phyloP scores from a whole-genome alignment of 2,113 vertebrate genomes.

The Enhydra lutris region DNA sequence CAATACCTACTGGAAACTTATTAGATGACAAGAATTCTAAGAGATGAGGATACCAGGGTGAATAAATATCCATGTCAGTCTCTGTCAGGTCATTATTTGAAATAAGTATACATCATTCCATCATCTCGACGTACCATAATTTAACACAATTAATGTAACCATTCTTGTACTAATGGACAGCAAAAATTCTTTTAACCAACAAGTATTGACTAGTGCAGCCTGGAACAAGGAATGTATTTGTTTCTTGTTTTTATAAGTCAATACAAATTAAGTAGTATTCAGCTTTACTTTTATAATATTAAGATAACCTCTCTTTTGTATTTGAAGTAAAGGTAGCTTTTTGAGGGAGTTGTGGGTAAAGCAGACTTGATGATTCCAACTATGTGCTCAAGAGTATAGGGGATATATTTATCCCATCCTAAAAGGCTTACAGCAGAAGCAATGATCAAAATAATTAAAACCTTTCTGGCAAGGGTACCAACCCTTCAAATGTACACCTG shows the following conservation, averaged over 20 bases:
- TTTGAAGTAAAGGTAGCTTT: background rate
- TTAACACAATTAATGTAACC: slow-evolving; percentile 7
- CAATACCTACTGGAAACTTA: slow-evolving; percentile 3
- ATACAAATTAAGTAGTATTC: background rate
- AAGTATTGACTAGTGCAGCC: background rate
- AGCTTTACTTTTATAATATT: background rate
- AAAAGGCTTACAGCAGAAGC: background rate
- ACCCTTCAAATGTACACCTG: background rate
- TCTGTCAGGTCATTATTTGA: slow-evolving; percentile 19
- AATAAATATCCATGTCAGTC: background rate
- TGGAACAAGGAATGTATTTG: background rate
- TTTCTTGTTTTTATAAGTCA: slow-evolving; percentile 12
- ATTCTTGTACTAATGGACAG: background rate
- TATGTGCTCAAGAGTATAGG: background rate
- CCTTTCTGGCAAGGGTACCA: background rate
- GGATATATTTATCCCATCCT: background rate
- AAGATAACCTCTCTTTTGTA: background rate
- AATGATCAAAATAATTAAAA: slow-evolving; percentile 46
- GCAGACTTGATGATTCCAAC: background rate
- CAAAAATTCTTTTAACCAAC: background rate
- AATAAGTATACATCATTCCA: slow-evolving; percentile 6
- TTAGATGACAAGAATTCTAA: slow-evolving; percentile 8
- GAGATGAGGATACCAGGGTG: background rate
- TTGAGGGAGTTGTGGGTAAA: background rate
- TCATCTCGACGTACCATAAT: background rate